Percentiles rank a stretch among this genome's conserved stretches.
These are phyloP conservation scores for Phenganax subtilis DNA, from an alignment of 92 coral and sea anemone species.

Conservation along the genomic window DNA sequence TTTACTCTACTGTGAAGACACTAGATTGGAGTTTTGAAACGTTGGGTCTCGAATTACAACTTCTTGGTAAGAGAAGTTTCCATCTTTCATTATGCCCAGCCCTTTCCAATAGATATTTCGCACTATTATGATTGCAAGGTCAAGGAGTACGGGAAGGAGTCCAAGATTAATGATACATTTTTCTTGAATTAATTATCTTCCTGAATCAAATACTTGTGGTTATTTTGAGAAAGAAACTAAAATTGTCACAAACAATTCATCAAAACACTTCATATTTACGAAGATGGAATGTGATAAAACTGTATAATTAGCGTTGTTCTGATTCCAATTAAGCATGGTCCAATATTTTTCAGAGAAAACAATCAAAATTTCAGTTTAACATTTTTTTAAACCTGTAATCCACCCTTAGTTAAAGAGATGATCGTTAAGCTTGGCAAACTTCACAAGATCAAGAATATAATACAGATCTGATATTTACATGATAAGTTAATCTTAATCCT, in stretches of 20 bases:
- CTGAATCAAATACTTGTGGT: not conserved
- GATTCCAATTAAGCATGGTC: slow-evolving; percentile 6
- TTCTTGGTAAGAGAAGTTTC: too few species aligned
- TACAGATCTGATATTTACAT: too few species aligned
- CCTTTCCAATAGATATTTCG: not conserved
- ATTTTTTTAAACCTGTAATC: not conserved
- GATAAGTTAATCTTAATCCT: too few species aligned
- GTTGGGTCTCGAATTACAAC: too few species aligned
- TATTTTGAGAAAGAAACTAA: not conserved
- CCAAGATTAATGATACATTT: not conserved
- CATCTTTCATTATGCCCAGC: too few species aligned
- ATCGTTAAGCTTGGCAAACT: too few species aligned
- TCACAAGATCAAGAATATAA: too few species aligned
- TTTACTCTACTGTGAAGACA: too few species aligned
- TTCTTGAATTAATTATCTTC: not conserved
- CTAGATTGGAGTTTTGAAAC: too few species aligned
- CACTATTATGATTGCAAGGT: not conserved
- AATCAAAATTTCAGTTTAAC: not conserved
- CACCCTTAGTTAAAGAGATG: not conserved
- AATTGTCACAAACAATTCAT: not conserved
- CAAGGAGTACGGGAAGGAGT: not conserved
- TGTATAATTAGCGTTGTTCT: not conserved
- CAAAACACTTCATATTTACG: slow-evolving; percentile 3
- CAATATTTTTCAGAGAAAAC: not conserved
- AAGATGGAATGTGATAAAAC: not conserved